Evolutionary conservation across 2,113 vertebrate genomes (phyloP).

Genomic region (Ictalurus furcatus): DNA sequence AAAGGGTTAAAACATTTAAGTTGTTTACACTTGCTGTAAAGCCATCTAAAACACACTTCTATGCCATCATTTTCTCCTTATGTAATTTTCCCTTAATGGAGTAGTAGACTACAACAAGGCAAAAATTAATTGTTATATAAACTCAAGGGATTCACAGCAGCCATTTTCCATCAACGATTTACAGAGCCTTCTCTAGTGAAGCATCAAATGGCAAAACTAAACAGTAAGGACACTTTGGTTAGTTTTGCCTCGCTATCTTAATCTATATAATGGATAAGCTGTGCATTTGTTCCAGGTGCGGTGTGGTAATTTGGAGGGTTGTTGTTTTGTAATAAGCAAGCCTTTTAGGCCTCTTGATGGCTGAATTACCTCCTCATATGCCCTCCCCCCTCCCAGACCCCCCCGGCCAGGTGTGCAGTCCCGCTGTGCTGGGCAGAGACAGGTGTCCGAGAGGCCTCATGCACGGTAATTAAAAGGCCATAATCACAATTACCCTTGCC

Average conservation of each 20-base stretch:
- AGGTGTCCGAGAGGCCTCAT: constrained; percentile 86
- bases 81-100: neutral
- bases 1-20: neutral
- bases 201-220: constrained; percentile 28
- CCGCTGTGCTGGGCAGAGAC: constrained; percentile 83
- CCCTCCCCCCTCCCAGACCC: constrained; percentile 62
- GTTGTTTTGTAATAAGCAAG: constrained; percentile 71
- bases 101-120: neutral
- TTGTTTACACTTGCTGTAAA: neutral
- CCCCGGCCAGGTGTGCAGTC: constrained; percentile 96
- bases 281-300: constrained; percentile 69
- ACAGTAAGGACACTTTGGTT: constrained; percentile 19
- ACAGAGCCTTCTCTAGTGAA: neutral
- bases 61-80: neutral
- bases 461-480: constrained; percentile 93
- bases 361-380: constrained; percentile 78
- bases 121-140: neutral
- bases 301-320: constrained; percentile 62
- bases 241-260: constrained; percentile 1
- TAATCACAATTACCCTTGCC: constrained; percentile 74
- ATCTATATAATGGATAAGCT: neutral
- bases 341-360: constrained; percentile 78
- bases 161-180: neutral
- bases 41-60: neutral
- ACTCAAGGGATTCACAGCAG: neutral